Conservation (phyloP, 1,140 invertebrate genomes). For the Penaeus vannamei region DNA sequence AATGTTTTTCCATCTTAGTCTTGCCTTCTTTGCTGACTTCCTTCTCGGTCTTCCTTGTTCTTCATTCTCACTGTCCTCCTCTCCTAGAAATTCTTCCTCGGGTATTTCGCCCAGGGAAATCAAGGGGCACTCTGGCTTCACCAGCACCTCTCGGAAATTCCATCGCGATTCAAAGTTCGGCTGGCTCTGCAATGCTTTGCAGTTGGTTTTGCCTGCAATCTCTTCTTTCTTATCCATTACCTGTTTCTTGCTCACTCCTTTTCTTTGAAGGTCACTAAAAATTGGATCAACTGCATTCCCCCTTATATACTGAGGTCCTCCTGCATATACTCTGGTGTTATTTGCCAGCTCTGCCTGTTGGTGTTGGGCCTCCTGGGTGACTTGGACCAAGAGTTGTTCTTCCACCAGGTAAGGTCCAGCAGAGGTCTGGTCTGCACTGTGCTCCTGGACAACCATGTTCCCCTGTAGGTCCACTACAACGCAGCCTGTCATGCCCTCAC, state of each 20-base stretch:
- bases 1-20: constrained; percentile 49
- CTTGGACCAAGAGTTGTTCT: constrained; percentile 43
- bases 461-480: constrained; percentile 38
- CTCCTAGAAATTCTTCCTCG: background rate
- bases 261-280: too few species aligned
- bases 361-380: constrained; percentile 13
- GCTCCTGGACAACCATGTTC: constrained; percentile 40
- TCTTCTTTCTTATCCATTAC: too few species aligned
- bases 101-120: background rate
- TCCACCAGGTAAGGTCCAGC: constrained; percentile 41
- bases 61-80: constrained; percentile 24
- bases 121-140: constrained; percentile 9
- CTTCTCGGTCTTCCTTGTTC: constrained; percentile 21
- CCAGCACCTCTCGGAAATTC: constrained; percentile 2
- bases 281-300: too few species aligned
- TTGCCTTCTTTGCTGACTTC: constrained; percentile 47
- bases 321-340: background rate
- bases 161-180: constrained; percentile 30
- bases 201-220: background rate
- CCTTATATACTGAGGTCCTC: background rate
- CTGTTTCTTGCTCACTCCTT: too few species aligned
- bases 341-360: background rate
- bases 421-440: background rate
- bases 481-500: constrained; percentile 35
- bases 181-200: background rate